phyloP scores from a whole-genome alignment of 1,140 invertebrate genomes.

The Lepidotrigona ventralis region DNA sequence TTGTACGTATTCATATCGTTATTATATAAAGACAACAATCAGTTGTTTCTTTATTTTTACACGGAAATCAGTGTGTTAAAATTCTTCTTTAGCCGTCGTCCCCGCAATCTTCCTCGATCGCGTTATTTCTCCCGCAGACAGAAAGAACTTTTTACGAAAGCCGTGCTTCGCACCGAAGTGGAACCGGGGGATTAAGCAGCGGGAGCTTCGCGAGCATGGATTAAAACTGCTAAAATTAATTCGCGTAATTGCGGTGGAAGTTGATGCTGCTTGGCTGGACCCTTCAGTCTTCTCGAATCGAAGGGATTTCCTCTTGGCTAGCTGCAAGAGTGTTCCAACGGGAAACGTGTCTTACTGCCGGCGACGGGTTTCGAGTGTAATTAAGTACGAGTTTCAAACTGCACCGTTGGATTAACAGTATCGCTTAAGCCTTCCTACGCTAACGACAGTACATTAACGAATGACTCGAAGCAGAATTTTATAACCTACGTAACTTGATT shows the following conservation, averaged over 20 bases:
- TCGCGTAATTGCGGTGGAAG: constrained; percentile 71
- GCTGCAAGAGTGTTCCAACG: background rate
- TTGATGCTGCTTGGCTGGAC: constrained; percentile 43
- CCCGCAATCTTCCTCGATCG: background rate
- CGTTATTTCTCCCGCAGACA: constrained; percentile 56
- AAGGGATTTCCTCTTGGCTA: constrained; percentile 17
- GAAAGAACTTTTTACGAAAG: constrained; percentile 56
- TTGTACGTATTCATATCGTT: no score
- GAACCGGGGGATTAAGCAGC: constrained; percentile 58
- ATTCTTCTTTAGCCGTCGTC: background rate
- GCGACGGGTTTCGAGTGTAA: background rate
- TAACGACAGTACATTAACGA: no score
- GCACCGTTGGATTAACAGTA: background rate
- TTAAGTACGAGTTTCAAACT: background rate
- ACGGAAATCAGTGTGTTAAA: background rate
- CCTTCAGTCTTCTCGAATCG: background rate
- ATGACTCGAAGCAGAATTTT: background rate
- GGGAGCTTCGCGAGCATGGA: constrained; percentile 64
- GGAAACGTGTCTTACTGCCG: background rate
- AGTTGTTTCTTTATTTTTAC: background rate
- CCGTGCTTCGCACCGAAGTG: constrained; percentile 38
- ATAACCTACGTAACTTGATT: background rate
- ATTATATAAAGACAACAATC: background rate
- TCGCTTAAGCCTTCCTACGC: no score
- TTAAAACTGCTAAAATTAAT: constrained; percentile 74